Percentiles rank a stretch among this genome's conserved stretches.
Evolutionary conservation across 2,888 invertebrate species (phyloP).

Genomic region (Dromius quadrimaculatus): DNA sequence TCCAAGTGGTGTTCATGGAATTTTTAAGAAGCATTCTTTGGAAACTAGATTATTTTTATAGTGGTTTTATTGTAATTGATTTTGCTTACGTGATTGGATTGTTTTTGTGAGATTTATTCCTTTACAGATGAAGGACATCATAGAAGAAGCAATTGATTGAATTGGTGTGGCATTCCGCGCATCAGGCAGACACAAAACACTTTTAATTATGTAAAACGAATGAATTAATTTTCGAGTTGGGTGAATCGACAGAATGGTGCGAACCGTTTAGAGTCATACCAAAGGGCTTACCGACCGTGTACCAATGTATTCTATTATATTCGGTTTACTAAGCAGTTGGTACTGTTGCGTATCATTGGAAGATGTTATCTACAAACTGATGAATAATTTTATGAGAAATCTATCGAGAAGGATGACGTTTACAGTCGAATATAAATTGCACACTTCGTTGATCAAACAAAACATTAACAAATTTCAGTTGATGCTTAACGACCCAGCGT

Average conservation of each 20-base stretch:
- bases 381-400: constrained; percentile 25
- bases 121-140: not conserved
- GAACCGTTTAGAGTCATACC: constrained; percentile 40
- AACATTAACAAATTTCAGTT: constrained; percentile 40
- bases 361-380: constrained; percentile 2
- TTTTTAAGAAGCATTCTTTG: too few relatives aligned
- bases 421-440: constrained; percentile 4
- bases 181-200: constrained; percentile 44
- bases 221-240: constrained; percentile 49
- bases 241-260: constrained; percentile 45
- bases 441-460: constrained; percentile 43
- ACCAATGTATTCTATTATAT: constrained; percentile 10
- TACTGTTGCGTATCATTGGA: constrained; percentile 33
- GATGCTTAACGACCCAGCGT: constrained; percentile 33
- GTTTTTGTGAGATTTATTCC: too few relatives aligned
- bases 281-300: constrained; percentile 28
- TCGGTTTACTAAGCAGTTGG: not conserved
- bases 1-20: too few relatives aligned
- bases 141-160: too few relatives aligned
- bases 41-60: too few relatives aligned
- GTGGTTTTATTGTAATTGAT: too few relatives aligned
- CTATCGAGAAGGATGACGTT: not conserved
- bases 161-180: constrained; percentile 6
- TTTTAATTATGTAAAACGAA: constrained; percentile 51
- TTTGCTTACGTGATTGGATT: too few relatives aligned